Conservation (phyloP, 2,888 invertebrate genomes). For the Lasiommata megera region DNA sequence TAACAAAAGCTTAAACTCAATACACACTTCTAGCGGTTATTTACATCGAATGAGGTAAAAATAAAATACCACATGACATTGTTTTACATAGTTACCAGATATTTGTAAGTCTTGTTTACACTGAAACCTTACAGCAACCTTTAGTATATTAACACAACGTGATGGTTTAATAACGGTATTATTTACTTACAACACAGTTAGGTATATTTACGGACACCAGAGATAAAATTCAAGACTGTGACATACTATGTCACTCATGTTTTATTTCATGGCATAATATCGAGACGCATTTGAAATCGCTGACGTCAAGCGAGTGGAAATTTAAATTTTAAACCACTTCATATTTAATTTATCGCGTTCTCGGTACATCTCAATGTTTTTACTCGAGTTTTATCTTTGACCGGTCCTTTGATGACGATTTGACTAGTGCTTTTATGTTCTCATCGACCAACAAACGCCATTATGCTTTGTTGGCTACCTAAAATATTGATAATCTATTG, state of each 20-base stretch:
- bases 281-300: conserved; percentile 19
- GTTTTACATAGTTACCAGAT: not conserved
- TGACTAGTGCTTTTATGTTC: conserved; percentile 31
- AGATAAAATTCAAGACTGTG: conserved; percentile 8
- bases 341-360: conserved; percentile 44
- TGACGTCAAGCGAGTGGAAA: conserved; percentile 46
- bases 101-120: conserved; percentile 9
- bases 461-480: not conserved
- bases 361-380: conserved; percentile 27
- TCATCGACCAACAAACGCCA: conserved; percentile 31
- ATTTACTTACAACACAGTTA: conserved; percentile 24
- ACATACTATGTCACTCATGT: conserved; percentile 3
- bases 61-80: not conserved
- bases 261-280: conserved; percentile 2
- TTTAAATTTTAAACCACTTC: conserved; percentile 31
- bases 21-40: too few species aligned
- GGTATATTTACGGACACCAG: conserved; percentile 9
- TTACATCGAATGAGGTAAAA: too few species aligned
- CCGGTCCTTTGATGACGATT: conserved; percentile 55
- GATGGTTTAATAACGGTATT: conserved; percentile 21
- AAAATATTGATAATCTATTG: conserved; percentile 8
- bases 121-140: conserved; percentile 5
- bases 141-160: conserved; percentile 21
- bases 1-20: too few species aligned
- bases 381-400: conserved; percentile 42